Evolutionary conservation across 2,797 vertebrate species (phyloP).

Genomic region (Neostethus bicornis): DNA sequence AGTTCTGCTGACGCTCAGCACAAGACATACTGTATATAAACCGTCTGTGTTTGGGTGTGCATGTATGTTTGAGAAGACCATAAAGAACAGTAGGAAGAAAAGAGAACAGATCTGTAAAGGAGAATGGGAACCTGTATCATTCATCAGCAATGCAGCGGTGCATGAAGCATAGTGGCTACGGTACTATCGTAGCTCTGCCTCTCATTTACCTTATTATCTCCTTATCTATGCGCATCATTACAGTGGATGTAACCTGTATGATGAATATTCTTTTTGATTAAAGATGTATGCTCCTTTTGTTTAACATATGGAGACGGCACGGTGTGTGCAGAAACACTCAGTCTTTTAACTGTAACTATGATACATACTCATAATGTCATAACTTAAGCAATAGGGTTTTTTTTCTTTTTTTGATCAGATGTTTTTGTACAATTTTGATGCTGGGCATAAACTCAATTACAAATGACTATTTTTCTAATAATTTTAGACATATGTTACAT

Average conservation of each 20-base stretch:
- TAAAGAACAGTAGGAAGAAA: slow-evolving; percentile 13
- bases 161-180: slow-evolving; percentile 62
- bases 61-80: slow-evolving; percentile 8
- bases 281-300: slow-evolving; percentile 59
- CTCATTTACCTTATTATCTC: slow-evolving; percentile 78
- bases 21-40: too few species aligned
- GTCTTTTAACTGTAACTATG: slow-evolving; percentile 20
- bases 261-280: slow-evolving; percentile 75
- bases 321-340: slow-evolving; percentile 31
- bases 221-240: slow-evolving; percentile 73
- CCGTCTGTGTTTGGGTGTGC: too few species aligned
- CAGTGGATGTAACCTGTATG: slow-evolving; percentile 59
- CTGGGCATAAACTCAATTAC: background rate
- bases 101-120: slow-evolving; percentile 35
- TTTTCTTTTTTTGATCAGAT: slow-evolving; percentile 6
- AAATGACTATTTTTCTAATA: background rate
- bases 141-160: slow-evolving; percentile 71
- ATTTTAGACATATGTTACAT: background rate
- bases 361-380: slow-evolving; percentile 23
- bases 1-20: too few species aligned
- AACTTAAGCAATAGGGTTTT: slow-evolving; percentile 26
- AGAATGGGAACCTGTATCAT: slow-evolving; percentile 59
- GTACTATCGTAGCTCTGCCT: slow-evolving; percentile 73
- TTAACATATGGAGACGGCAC: slow-evolving; percentile 56
- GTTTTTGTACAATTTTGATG: slow-evolving; percentile 18